Evolutionary conservation across 1,140 invertebrate species (phyloP).

Genomic region (Maconellicoccus hirsutus): DNA sequence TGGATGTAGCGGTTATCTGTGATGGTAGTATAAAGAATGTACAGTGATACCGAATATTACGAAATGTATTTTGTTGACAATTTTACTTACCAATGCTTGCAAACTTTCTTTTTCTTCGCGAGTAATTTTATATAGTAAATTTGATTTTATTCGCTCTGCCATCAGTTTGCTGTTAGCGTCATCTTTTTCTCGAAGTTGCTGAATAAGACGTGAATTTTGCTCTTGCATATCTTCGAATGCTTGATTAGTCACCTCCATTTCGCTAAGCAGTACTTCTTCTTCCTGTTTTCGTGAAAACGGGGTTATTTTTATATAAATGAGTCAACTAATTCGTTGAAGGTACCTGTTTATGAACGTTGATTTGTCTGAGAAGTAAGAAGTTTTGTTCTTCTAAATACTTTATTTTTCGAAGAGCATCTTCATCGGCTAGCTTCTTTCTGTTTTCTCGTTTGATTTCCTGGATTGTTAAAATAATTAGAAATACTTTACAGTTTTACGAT

Average conservation of each 20-base stretch:
- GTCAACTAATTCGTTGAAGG: background rate
- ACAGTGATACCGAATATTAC: too few species aligned
- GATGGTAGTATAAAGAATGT: too few species aligned
- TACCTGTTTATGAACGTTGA: slow-evolving; percentile 72
- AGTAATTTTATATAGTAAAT: slow-evolving; percentile 87
- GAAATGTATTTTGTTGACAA: too few species aligned
- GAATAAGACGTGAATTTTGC: slow-evolving; percentile 90
- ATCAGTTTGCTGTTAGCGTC: slow-evolving; percentile 99
- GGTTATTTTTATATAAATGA: background rate
- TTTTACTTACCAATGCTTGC: slow-evolving; percentile 60
- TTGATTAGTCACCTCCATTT: slow-evolving; percentile 98
- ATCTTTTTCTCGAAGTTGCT: slow-evolving; percentile 95
- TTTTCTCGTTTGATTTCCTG: slow-evolving; percentile 86
- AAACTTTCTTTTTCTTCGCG: slow-evolving; percentile 86
- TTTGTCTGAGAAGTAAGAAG: slow-evolving; percentile 67
- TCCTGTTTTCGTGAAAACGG: slow-evolving; percentile 46
- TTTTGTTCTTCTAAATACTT: slow-evolving; percentile 88
- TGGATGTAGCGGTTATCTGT: slow-evolving; percentile 61
- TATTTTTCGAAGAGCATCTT: slow-evolving; percentile 88
- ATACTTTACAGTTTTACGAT: background rate
- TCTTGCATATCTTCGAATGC: slow-evolving; percentile 99
- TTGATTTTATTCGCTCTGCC: slow-evolving; percentile 95
- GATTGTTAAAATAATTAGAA: slow-evolving; percentile 28
- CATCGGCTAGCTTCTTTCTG: slow-evolving; percentile 82
- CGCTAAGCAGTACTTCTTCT: slow-evolving; percentile 92